Evolutionary conservation across 2,113 vertebrate species (phyloP).

Genomic region (Zootoca vivipara): DNA sequence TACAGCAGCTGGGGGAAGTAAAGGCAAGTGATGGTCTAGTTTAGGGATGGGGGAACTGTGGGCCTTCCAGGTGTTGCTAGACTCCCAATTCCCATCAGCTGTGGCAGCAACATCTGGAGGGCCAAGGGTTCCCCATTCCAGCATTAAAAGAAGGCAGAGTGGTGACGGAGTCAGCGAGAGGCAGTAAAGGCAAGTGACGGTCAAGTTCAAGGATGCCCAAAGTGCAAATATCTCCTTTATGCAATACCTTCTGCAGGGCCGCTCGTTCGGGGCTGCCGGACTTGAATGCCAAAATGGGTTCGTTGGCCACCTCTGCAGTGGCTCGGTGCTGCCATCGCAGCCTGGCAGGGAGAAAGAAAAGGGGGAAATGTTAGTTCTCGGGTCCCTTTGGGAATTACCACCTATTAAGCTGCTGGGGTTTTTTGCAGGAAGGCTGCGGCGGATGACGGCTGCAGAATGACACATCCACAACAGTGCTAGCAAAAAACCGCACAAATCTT

Average conservation of each 20-base stretch:
- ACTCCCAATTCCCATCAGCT: no score
- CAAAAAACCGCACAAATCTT: not conserved
- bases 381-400: not conserved
- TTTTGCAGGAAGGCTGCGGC: no score
- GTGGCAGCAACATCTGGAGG: no score
- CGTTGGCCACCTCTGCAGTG: conserved; percentile 85
- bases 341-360: conserved; percentile 60
- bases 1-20: no score
- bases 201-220: not conserved
- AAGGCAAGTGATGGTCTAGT: no score
- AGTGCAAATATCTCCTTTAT: accelerated
- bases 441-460: no score
- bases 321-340: conserved; percentile 73
- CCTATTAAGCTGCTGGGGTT: no score
- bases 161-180: not conserved
- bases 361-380: not conserved
- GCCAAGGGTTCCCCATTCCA: not conserved
- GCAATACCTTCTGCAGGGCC: conserved; percentile 81
- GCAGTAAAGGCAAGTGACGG: not conserved
- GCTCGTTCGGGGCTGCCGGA: conserved; percentile 83
- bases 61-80: no score
- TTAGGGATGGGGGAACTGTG: no score
- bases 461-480: no score
- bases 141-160: not conserved
- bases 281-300: conserved; percentile 86